These are phyloP conservation scores for Aix galericulata DNA, from an alignment of 2,113 vertebrate species.

Conservation along the genomic window DNA sequence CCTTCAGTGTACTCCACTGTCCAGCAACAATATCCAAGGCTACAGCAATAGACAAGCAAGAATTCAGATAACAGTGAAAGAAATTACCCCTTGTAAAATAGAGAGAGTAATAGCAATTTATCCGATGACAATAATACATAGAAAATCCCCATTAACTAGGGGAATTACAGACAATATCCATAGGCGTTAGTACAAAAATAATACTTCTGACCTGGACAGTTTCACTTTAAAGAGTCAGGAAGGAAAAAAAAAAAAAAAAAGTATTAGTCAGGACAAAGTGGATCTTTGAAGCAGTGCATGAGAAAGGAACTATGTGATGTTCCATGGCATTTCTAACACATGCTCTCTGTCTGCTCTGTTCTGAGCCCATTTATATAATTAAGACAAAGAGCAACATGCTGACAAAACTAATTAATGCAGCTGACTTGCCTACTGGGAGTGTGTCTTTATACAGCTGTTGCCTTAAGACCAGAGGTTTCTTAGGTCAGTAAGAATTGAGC, in stretches of 20 bases:
- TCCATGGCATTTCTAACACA: not conserved
- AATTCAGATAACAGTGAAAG: not conserved
- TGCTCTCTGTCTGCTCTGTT: not conserved
- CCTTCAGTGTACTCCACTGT: not conserved
- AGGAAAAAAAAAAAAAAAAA: not conserved
- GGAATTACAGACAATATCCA: not conserved
- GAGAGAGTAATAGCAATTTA: not conserved
- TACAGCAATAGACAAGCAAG: not conserved
- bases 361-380: not conserved
- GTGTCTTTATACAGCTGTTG: not conserved
- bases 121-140: not conserved
- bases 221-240: not conserved
- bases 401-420: not conserved
- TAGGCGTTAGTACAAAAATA: not conserved
- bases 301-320: not conserved
- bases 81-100: not conserved
- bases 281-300: not conserved
- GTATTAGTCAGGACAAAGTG: not conserved
- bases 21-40: not conserved
- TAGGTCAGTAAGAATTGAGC: not conserved
- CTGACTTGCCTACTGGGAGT: not conserved
- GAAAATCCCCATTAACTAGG: not conserved
- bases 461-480: not conserved
- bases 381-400: not conserved
- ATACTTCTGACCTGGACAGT: not conserved